Evolutionary conservation across 1,140 invertebrate species (phyloP).

Genomic region (Pseudoatta argentina): DNA sequence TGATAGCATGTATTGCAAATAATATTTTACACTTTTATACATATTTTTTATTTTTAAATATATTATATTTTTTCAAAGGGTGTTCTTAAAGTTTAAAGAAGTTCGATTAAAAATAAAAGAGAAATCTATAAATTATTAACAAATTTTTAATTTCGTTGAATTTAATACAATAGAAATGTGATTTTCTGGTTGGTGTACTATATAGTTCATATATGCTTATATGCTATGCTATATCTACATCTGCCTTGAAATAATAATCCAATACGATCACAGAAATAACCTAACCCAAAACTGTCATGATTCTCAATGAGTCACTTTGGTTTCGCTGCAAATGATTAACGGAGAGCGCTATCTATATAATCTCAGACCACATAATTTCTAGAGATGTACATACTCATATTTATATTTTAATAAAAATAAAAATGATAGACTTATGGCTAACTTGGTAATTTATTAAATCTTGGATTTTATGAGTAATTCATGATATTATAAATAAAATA

Average conservation of each 20-base stretch:
- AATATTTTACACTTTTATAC: background rate
- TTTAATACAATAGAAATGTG: background rate
- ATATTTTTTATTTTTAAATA: background rate
- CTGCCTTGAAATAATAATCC: slow-evolving; percentile 49
- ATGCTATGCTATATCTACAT: background rate
- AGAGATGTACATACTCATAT: background rate
- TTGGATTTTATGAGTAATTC: background rate
- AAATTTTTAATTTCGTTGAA: background rate
- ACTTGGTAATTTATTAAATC: background rate
- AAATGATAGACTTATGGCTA: background rate
- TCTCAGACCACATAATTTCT: background rate
- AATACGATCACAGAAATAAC: slow-evolving; percentile 51
- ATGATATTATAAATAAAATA: background rate
- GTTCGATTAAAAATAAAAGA: background rate
- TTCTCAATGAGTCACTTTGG: slow-evolving; percentile 20
- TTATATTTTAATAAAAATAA: background rate
- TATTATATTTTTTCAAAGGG: background rate
- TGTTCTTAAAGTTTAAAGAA: background rate
- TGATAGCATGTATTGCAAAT: background rate
- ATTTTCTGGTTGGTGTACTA: background rate
- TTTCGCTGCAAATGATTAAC: slow-evolving; percentile 20
- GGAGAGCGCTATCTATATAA: background rate
- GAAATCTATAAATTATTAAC: background rate
- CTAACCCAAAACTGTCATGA: slow-evolving; percentile 33
- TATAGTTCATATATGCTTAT: background rate